Base-by-base conservation (phyloP, 2,113 vertebrate genomes). In the Eptesicus fuscus region DNA sequence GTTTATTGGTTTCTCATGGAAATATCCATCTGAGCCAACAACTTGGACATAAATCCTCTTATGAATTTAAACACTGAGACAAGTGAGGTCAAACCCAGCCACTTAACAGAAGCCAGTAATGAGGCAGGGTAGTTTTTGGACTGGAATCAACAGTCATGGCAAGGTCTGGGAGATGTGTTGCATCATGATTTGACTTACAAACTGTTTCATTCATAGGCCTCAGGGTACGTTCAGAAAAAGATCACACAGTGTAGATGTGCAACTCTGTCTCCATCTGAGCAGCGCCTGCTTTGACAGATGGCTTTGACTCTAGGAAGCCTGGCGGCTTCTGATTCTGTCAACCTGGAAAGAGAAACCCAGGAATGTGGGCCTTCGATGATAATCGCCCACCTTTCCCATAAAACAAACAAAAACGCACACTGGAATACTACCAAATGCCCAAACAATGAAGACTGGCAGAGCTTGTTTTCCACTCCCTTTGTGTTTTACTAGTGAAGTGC, bases 221-320 rank as follows among this genome's bases (percentile, higher is more conserved):
- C 0, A 0, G 93, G 77, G 53, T 67, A n/a, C 35, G 16, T 53
- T 70, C 32, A 83, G 76, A 42, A 53, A 90, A 80, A 77, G 63
- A 78, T 93, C 28, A 56, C 84, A 90, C 28, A 12, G 17, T 3
- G 18, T 47, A 47, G 77, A 61, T 18, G 7, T 16, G 70, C 67
- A 95, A 56, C 28, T 67, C 76, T 37, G 12, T 59, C 65, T 88
- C 88, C 22, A 8, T 85, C 70, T 90, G 78, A 94, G 82, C 88
- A 56, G 73, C 0, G 5, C 67, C 67, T 82, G 84, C 49, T 5
- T 49, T 84, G 61, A 92, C 93, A 97, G 94, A 96, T 90, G 94
- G 86, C 22, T 91, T 80, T 96, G 92, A 73, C n/a, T 65, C 78
- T 10, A 71, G 95, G 49, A 94, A 88, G 35, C 74, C 76, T 13